phyloP scores from a whole-genome alignment of 2,888 invertebrate genomes.

The Scotopteryx bipunctaria region DNA sequence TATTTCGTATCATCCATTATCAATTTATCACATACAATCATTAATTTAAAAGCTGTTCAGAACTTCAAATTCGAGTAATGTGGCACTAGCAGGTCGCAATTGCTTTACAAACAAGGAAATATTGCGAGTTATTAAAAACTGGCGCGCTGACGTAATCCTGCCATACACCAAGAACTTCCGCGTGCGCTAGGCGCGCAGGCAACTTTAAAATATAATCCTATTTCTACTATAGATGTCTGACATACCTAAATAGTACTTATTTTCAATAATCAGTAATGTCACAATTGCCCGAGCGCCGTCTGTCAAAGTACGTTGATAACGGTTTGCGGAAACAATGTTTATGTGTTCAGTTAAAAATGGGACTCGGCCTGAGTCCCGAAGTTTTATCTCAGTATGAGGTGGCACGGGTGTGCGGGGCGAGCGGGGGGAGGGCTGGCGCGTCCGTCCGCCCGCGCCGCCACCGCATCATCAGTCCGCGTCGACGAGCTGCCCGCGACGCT shows the following conservation, averaged over 20 bases:
- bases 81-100: slow-evolving; percentile 52
- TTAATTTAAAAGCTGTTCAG: slow-evolving; percentile 18
- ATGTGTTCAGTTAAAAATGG: slow-evolving; percentile 72
- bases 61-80: slow-evolving; percentile 47
- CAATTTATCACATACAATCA: too few relatives aligned
- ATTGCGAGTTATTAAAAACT: slow-evolving; percentile 79
- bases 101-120: slow-evolving; percentile 75
- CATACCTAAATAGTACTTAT: slow-evolving; percentile 16
- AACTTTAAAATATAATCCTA: slow-evolving; percentile 45
- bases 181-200: slow-evolving; percentile 67
- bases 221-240: slow-evolving; percentile 31
- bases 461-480: slow-evolving; percentile 80
- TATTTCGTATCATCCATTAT: slow-evolving; percentile 18
- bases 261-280: slow-evolving; percentile 33
- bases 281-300: slow-evolving; percentile 48
- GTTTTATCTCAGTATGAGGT: slow-evolving; percentile 76
- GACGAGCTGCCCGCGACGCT: slow-evolving; percentile 78
- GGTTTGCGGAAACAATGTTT: slow-evolving; percentile 71
- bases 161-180: slow-evolving; percentile 72
- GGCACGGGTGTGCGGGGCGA: slow-evolving; percentile 50
- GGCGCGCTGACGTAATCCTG: slow-evolving; percentile 77
- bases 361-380: slow-evolving; percentile 76
- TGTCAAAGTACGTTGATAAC: slow-evolving; percentile 60
- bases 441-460: slow-evolving; percentile 78
- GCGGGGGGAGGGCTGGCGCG: slow-evolving; percentile 63